These are phyloP conservation scores for Ophion slaviceki DNA, from an alignment of 2,888 invertebrate genomes.

Conservation along the genomic window DNA sequence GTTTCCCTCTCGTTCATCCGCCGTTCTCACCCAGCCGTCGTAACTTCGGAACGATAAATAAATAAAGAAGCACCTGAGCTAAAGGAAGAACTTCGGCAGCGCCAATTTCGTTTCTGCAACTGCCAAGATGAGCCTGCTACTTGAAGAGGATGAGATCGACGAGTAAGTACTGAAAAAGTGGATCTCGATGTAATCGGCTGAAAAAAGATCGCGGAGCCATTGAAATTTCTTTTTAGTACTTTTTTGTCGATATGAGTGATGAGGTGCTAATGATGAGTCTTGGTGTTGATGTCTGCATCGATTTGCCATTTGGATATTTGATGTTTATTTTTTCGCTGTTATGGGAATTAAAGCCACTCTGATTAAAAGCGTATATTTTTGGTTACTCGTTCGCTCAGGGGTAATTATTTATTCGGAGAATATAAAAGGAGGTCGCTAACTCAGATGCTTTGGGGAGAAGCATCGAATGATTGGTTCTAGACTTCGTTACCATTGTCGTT, in stretches of 20 bases:
- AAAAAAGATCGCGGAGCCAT: background rate
- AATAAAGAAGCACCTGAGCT: background rate
- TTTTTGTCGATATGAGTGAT: background rate
- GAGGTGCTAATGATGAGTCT: background rate
- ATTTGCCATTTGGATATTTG: background rate
- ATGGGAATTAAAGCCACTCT: background rate
- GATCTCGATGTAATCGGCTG: background rate
- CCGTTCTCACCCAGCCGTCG: background rate
- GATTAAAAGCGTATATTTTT: background rate
- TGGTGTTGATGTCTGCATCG: background rate
- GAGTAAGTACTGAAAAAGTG: conserved; percentile 74
- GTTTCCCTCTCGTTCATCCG: background rate
- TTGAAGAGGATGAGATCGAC: conserved; percentile 79
- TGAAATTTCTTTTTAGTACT: background rate
- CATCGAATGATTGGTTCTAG: too few species aligned
- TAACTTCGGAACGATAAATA: background rate
- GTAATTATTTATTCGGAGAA: background rate
- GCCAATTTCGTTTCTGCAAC: conserved; percentile 28
- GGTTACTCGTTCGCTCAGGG: background rate
- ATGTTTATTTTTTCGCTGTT: background rate
- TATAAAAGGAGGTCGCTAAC: too few species aligned
- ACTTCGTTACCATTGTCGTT: too few species aligned
- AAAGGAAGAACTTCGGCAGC: conserved; percentile 1
- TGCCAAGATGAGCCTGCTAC: conserved; percentile 72
- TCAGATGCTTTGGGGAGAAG: too few species aligned